Evolutionary conservation across 2,113 vertebrate genomes (phyloP), one percentile per base, ranked within the genome.

Genomic region (Channa argus): DNA sequence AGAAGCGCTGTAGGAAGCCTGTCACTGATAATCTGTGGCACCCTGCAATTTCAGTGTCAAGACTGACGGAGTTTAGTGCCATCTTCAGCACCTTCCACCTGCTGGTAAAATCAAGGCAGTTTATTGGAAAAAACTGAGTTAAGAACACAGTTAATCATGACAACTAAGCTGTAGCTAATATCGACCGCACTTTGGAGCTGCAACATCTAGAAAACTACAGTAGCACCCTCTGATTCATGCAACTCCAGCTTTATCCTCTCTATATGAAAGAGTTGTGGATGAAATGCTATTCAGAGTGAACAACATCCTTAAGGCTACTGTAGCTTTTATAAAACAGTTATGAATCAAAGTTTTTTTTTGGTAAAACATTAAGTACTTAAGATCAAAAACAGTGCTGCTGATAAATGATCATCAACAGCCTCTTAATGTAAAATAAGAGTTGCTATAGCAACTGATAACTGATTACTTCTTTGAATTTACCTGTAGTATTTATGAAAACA

Each of bases 401-500:
- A 44, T 56, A 11, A 75, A 70, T 46, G 39, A 77, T 68, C 8
- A 4, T 34, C 37, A 62, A 44, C 71, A 61, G 66, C n/a, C 59
- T 77, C 77, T 51, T 50, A 70, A 63, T 49, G 85, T 62, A 77
- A 74, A 14, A 24, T 56, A 13, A 44, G 34, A 11, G 82, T 79
- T 66, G 75, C 73, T 77, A 86, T 84, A 33, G 87, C 52, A 85
- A 90, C 88, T 15, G 79, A 83, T 54, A 38, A 75, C 33, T 24
- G 24, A 24, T 24, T 24, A 34, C 63, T 71, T 71, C 63, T 61
- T 58, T 79, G 49, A 82, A 75, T 74, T 73, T 8, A 87, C 53
- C 73, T 68, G 54, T 10, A 36, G n/a, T 47, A 52, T 55, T 46
- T 4, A 49, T 62, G 34, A 61, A 49, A 74, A 55, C 46, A 52